Conservation (phyloP, 2,797 vertebrate species). For the Tinamus major region DNA sequence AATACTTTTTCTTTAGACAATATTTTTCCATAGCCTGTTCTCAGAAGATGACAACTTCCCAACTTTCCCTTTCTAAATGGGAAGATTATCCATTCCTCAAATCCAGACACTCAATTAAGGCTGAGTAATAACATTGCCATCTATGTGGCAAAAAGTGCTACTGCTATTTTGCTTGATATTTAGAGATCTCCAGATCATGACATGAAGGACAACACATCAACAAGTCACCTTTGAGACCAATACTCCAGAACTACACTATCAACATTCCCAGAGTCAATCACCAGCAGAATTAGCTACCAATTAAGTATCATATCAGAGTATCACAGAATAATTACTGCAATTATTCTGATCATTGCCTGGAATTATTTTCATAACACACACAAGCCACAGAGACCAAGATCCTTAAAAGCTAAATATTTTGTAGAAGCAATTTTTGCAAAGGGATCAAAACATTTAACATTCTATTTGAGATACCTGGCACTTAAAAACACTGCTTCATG, state of each 20-base stretch:
- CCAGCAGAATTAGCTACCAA: neutral
- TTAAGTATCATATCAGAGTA: neutral
- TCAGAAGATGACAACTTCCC: neutral
- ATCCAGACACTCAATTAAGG: neutral
- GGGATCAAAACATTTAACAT: neutral
- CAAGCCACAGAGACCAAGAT: neutral
- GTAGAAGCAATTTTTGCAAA: neutral
- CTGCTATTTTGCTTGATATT: neutral
- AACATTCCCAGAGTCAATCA: neutral
- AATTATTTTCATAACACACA: neutral
- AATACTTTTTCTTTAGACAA: neutral
- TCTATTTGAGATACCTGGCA: neutral
- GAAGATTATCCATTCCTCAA: neutral
- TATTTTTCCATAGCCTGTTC: neutral
- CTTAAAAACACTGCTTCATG: slow-evolving; percentile 12
- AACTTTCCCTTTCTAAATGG: neutral
- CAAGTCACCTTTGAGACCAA: neutral
- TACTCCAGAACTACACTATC: neutral
- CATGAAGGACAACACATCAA: neutral
- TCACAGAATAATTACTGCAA: neutral
- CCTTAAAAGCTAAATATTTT: neutral
- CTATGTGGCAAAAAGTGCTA: accelerated
- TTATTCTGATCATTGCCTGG: neutral
- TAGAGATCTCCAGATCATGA: neutral
- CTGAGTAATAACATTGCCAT: neutral